A percentile compares a stretch with the other conserved stretches of the same genome.
Evolutionary conservation across 2,797 vertebrate genomes (phyloP).

Genomic region (Muscicapa striata): DNA sequence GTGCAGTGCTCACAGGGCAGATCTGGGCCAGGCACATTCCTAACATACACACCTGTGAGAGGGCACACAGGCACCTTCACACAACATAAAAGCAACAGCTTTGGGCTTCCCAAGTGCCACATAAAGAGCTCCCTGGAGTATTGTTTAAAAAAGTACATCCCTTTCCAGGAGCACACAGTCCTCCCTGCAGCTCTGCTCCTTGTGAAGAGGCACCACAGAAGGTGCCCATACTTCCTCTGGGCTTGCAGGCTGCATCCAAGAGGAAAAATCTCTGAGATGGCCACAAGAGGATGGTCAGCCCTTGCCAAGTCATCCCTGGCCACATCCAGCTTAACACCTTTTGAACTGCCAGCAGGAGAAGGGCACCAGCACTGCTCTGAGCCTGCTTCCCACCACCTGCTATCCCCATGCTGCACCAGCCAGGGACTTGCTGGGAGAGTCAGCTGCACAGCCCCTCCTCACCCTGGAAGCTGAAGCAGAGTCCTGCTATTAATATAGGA

Average conservation of each 20-base stretch:
- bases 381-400: background rate
- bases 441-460: background rate
- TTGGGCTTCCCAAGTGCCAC: background rate
- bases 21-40: conserved; percentile 43
- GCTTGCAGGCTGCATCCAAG: background rate
- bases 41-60: conserved; percentile 25
- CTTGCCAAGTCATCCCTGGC: background rate
- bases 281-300: background rate
- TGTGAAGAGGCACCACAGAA: rapidly evolving
- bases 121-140: background rate
- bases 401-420: background rate
- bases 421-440: background rate
- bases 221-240: rapidly evolving
- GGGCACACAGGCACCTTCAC: background rate
- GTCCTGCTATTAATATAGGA: background rate
- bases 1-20: background rate
- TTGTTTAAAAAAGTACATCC: background rate
- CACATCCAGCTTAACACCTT: background rate
- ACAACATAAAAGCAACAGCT: background rate
- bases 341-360: background rate
- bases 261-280: background rate
- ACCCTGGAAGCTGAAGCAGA: background rate
- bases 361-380: rapidly evolving
- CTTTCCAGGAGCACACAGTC: background rate
- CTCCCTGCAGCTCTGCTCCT: background rate